Conservation (phyloP, 2,888 invertebrate genomes). For the Calameuta filiformis region DNA sequence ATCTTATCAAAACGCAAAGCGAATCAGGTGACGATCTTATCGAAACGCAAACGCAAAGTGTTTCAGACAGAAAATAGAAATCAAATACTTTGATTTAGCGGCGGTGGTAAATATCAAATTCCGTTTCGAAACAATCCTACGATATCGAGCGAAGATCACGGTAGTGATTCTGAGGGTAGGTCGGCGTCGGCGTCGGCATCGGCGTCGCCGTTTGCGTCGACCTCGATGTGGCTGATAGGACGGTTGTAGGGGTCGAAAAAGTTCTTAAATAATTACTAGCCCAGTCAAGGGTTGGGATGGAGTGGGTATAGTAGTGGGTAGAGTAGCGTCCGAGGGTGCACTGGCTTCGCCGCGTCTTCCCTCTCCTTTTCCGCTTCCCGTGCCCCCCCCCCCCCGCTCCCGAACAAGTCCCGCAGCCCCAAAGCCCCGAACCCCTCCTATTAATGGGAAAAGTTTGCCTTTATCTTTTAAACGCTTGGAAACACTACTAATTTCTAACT, state of each 20-base stretch:
- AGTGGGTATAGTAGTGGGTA: slow-evolving; percentile 43
- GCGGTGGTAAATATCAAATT: neutral
- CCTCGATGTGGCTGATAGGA: neutral
- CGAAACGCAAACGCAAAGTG: neutral
- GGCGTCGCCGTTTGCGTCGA: neutral
- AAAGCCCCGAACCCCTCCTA: slow-evolving; percentile 26
- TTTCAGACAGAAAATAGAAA: neutral
- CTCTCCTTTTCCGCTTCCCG: slow-evolving; percentile 13
- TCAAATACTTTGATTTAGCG: neutral
- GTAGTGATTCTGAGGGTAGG: neutral
- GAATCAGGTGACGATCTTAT: neutral
- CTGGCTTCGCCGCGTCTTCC: slow-evolving; percentile 23
- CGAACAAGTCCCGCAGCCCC: slow-evolving; percentile 2
- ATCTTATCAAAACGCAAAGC: no score
- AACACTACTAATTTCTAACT: slow-evolving; percentile 64
- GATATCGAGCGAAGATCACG: neutral
- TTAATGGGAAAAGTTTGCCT: slow-evolving; percentile 66
- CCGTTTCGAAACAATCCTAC: neutral
- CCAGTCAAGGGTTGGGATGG: slow-evolving; percentile 51
- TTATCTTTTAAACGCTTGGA: slow-evolving; percentile 64
- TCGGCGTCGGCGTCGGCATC: neutral
- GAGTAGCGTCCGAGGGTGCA: slow-evolving; percentile 34
- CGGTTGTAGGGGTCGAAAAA: slow-evolving; percentile 33
- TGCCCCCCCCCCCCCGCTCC: slow-evolving; percentile 13
- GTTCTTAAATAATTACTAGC: slow-evolving; percentile 63